These are phyloP conservation scores for Vicugna pacos DNA, from an alignment of 2,113 vertebrate species.

Conservation along the genomic window DNA sequence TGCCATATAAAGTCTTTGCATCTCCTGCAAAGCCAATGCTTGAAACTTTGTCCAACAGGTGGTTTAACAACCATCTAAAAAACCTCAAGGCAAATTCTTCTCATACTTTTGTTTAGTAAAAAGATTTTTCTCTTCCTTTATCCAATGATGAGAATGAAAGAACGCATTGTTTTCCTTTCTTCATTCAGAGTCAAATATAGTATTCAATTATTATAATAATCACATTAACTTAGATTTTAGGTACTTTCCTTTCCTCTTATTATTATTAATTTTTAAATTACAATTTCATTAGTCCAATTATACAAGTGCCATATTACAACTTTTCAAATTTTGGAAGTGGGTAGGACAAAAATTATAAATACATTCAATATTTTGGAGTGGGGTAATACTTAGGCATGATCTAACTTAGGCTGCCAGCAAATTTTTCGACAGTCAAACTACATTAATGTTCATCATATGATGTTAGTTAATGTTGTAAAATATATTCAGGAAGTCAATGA, in stretches of 20 bases:
- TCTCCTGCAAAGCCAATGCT: background rate
- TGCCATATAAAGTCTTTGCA: background rate
- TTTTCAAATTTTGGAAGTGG: conserved; percentile 4
- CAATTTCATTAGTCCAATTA: conserved; percentile 31
- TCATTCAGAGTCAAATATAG: background rate
- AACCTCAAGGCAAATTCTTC: conserved; percentile 21
- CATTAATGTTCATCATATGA: background rate
- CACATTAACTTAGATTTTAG: conserved; percentile 13
- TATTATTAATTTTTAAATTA: conserved; percentile 52
- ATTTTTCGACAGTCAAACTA: background rate
- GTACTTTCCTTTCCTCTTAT: background rate
- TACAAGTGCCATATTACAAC: background rate
- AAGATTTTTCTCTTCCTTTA: background rate
- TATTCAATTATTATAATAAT: conserved; percentile 26
- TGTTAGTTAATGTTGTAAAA: conserved; percentile 5
- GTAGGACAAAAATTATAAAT: background rate
- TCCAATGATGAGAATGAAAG: background rate
- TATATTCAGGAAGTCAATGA: background rate
- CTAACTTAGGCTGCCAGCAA: background rate
- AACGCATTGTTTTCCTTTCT: background rate
- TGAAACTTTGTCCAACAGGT: background rate
- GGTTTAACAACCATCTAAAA: background rate
- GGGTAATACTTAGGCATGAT: background rate
- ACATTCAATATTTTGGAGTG: background rate
- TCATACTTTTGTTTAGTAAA: background rate